These are phyloP conservation scores for Takifugu rubripes DNA, from an alignment of 2,797 vertebrate species.

Conservation along the genomic window DNA sequence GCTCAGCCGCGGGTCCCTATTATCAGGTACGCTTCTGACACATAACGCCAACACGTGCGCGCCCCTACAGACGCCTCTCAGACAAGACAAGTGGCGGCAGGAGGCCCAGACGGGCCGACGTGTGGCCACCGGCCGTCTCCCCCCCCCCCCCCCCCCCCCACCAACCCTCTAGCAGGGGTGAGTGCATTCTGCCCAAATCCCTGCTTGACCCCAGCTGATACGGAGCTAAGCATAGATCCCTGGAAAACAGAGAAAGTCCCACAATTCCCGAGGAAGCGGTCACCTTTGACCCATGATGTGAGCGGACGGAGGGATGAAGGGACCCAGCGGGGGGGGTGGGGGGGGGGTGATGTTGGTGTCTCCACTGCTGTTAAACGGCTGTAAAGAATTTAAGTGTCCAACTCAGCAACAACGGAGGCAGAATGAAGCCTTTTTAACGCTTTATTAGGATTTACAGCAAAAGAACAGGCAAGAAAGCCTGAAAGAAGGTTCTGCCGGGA, in stretches of 20 bases:
- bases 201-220: slow-evolving; percentile 78
- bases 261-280: neutral
- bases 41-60: too few species aligned
- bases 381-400: too few species aligned
- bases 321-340: neutral
- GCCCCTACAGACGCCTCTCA: slow-evolving; percentile 23
- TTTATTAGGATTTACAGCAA: too few species aligned
- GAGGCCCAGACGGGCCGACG: slow-evolving; percentile 47
- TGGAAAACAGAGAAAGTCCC: slow-evolving; percentile 34
- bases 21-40: neutral
- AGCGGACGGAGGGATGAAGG: neutral
- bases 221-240: slow-evolving; percentile 66
- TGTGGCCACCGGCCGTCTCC: slow-evolving; percentile 49
- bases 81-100: slow-evolving; percentile 42
- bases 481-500: neutral
- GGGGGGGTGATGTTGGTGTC: neutral
- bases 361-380: too few species aligned
- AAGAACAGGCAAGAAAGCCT: neutral
- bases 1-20: neutral
- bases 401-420: too few species aligned
- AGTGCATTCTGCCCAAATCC: slow-evolving; percentile 80
- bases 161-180: slow-evolving; percentile 65
- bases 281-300: neutral
- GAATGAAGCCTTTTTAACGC: too few species aligned
- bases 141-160: slow-evolving; percentile 49